Evolutionary conservation across 2,797 vertebrate genomes (phyloP), one percentile per base, ranked within the genome.

Genomic region (Bovichtus variegatus): DNA sequence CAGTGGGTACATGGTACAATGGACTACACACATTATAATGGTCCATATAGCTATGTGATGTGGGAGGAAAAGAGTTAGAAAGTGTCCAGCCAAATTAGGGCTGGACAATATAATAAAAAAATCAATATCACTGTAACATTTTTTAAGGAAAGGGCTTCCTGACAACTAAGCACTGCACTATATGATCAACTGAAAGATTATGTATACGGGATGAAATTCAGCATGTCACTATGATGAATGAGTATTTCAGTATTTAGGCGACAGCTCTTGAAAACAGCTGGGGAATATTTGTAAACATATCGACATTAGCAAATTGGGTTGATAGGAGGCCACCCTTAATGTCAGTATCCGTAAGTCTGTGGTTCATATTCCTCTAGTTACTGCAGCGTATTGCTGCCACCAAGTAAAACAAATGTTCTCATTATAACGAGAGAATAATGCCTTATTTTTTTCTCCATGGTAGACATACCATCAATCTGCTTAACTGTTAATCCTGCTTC

Each of bases 1-100:
- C 58, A 79, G 73, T 60, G 74, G 71, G 65, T 74, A 36, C 73
- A 78, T 31, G 73, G n/a, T n/a, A 49, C 74, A 81, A 51, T 53
- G 40, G 73, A 78, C 59, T 21, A 64, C 31, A 78, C 27, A 31
- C 41, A 76, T 66, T 78, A 63, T 19, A 69, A 66, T 53, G 34
- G 59, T 50, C 38, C 25, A 51, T 75, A 65, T 18, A 59, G 66
- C 38, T 53, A 41, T 46, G 41, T 27, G 43, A 63, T 78, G 29
- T 40, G 34, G 25, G 62, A 57, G 11, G n/a, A 63, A 62, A 47
- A 1, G 55, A 63, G 7, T 57, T 44, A 65, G 6, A 49, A 69
- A 70, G 19, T 38, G 25, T 10, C 13, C 16, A 51, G 18, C 5
- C 6, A 65, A 40, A 53, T 47, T 25, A 53, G 25, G 13, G 11